Base-by-base conservation (phyloP, 2,797 vertebrate species). In the Phalloptychus januarius region DNA sequence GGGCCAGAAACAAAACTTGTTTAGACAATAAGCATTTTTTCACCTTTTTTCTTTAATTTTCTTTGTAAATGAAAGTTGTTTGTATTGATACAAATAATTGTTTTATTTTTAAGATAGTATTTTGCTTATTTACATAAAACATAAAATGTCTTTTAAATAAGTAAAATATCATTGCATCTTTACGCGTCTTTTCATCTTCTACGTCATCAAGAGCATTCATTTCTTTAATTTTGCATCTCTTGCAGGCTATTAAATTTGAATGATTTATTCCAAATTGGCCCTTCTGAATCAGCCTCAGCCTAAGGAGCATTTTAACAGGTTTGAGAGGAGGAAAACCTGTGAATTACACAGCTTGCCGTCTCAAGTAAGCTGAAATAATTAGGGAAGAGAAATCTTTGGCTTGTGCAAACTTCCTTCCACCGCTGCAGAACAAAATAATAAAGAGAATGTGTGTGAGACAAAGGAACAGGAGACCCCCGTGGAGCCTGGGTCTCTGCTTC, bases 391-490 rank as follows among this genome's bases (percentile, higher is more conserved):
- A 94, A 94, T 95, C 94, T 94, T 94, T 94, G 91, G 92, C 94
- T 96, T 93, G 91, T 94, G 93, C 94, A 96, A 96, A 96, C 95
- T 96, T 96, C 93, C 93, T 94, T 94, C 95, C 93, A 95, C 93
- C 92, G 86, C 84, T 88, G 90, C 92, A 92, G 92, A 93, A 93
- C 92, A 92, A 93, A 93, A 94, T 92, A 93, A 94, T 92, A 95
- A 96, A 96, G 95, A 93, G 92, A 95, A 91, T 93, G 95, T 95
- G 91, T 95, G 90, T 91, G 93, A 96, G 95, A 96, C 96, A 96
- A 96, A 96, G 95, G 95, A 70, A 70, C 95, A 96, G 95, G 95
- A 96, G 95, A 96, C 95, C 96, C 96, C 96, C 94, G 94, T 87
- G 90, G 95, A 94, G 95, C 94, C 89, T 93, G 95, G 96, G 96